phyloP scores from a whole-genome alignment of 2,888 invertebrate species.

The Dolichomitus sp. region DNA sequence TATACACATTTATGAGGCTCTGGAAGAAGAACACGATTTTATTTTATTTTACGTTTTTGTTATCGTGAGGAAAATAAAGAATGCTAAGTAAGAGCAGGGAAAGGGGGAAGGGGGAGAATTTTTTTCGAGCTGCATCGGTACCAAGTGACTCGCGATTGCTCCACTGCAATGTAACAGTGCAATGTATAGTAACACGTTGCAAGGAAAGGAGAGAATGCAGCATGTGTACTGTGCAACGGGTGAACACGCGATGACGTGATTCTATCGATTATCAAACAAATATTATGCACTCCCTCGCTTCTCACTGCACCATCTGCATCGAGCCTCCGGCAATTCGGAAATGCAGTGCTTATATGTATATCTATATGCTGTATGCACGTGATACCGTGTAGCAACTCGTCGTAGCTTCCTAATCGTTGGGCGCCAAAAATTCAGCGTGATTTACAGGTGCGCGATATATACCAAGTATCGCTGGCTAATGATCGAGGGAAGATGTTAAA shows the following conservation, averaged over 20 bases:
- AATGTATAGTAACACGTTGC: background rate
- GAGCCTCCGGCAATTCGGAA: constrained; percentile 53
- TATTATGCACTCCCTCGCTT: constrained; percentile 80
- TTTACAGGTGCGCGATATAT: constrained; percentile 27
- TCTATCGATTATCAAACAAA: constrained; percentile 85
- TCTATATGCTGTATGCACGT: constrained; percentile 3
- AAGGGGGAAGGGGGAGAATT: background rate
- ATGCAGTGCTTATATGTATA: constrained; percentile 2
- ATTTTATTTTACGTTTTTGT: constrained; percentile 10
- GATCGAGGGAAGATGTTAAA: constrained; percentile 3
- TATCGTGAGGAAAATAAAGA: background rate
- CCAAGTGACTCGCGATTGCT: constrained; percentile 38
- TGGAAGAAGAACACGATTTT: constrained; percentile 6
- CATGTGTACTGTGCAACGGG: constrained; percentile 50
- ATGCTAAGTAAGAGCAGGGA: background rate
- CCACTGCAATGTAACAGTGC: constrained; percentile 17
- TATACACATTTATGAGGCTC: background rate
- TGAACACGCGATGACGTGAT: constrained; percentile 84
- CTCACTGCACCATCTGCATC: constrained; percentile 70
- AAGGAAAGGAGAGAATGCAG: constrained; percentile 42
- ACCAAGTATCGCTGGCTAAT: background rate
- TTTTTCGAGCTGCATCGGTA: constrained; percentile 17
- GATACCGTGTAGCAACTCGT: constrained; percentile 30
- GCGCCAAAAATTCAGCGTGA: constrained; percentile 39
- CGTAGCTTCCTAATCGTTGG: constrained; percentile 6